phyloP scores from a whole-genome alignment of 1,140 invertebrate genomes.

The Manduca sexta region DNA sequence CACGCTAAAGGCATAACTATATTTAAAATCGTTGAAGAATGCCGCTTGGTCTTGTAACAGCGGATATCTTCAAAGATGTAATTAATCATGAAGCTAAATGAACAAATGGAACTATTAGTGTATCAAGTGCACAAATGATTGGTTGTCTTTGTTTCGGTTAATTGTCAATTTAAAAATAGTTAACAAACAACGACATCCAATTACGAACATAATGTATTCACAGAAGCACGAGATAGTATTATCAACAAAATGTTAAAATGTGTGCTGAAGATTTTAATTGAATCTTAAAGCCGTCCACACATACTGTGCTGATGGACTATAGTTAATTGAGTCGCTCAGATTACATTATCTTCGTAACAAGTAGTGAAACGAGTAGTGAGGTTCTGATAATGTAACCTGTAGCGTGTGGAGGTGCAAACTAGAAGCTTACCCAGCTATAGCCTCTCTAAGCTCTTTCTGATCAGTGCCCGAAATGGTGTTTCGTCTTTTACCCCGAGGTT shows the following conservation, averaged over 20 bases:
- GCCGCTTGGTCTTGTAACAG: slow-evolving; percentile 59
- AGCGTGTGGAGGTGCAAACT: slow-evolving; percentile 50
- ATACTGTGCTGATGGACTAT: slow-evolving; percentile 52
- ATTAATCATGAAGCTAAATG: slow-evolving; percentile 66
- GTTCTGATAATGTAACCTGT: slow-evolving; percentile 51
- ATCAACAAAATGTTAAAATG: slow-evolving; percentile 55
- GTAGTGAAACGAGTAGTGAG: slow-evolving; percentile 11
- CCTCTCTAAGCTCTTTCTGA: slow-evolving; percentile 88
- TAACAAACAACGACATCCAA: slow-evolving; percentile 56
- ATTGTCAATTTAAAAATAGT: slow-evolving; percentile 21
- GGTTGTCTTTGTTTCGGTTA: slow-evolving; percentile 40
- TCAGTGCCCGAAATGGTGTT: slow-evolving; percentile 93
- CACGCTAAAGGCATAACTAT: slow-evolving; percentile 65
- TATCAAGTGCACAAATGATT: slow-evolving; percentile 59
- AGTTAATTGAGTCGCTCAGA: slow-evolving; percentile 43
- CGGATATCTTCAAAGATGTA: slow-evolving; percentile 42
- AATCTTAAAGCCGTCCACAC: slow-evolving; percentile 56
- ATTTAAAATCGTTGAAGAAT: slow-evolving; percentile 43
- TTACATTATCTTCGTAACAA: slow-evolving; percentile 49
- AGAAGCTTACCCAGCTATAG: slow-evolving; percentile 82
- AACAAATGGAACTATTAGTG: slow-evolving; percentile 67
- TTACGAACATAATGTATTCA: slow-evolving; percentile 61
- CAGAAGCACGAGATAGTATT: slow-evolving; percentile 64
- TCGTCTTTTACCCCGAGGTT: slow-evolving; percentile 85
- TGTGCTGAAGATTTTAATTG: slow-evolving; percentile 56